Conservation (phyloP, 2,113 vertebrate genomes). For the Cyprinodon brontotheroides region DNA sequence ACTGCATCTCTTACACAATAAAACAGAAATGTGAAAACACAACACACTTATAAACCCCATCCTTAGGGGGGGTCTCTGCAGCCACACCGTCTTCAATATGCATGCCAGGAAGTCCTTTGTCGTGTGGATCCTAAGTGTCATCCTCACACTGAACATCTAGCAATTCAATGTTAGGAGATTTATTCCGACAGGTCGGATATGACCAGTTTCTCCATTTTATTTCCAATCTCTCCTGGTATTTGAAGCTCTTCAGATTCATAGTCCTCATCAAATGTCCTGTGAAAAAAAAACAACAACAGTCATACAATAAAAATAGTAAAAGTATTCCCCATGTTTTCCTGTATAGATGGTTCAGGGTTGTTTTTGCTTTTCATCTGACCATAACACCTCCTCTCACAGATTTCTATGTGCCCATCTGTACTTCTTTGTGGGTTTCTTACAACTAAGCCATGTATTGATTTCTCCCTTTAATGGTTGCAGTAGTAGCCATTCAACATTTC, state of each 20-base stretch:
- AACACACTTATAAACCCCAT: conserved; percentile 7
- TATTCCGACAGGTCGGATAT: conserved; percentile 87
- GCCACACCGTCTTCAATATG: conserved; percentile 9
- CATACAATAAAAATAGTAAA: conserved; percentile 25
- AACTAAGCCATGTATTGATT: neutral
- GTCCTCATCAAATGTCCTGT: conserved; percentile 95
- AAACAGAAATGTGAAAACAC: conserved; percentile 36
- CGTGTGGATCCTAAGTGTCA: conserved; percentile 40
- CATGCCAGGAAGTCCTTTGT: conserved; percentile 13
- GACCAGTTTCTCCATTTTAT: conserved; percentile 90
- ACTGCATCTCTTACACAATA: conserved; percentile 78
- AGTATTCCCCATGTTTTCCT: too few species aligned
- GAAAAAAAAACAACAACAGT: conserved; percentile 54
- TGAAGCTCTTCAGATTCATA: conserved; percentile 92
- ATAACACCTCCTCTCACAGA: neutral
- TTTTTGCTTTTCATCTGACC: neutral
- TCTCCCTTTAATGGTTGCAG: neutral
- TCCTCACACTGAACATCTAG: conserved; percentile 53
- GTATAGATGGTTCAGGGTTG: neutral
- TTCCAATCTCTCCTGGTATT: conserved; percentile 86
- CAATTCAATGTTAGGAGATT: conserved; percentile 59
- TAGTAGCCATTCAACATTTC: too few species aligned
- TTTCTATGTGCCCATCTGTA: neutral
- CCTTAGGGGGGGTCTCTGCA: conserved; percentile 23
- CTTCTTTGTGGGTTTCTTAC: neutral